Evolutionary conservation across 2,888 invertebrate species (phyloP).

Genomic region (Galerucella pusilla): DNA sequence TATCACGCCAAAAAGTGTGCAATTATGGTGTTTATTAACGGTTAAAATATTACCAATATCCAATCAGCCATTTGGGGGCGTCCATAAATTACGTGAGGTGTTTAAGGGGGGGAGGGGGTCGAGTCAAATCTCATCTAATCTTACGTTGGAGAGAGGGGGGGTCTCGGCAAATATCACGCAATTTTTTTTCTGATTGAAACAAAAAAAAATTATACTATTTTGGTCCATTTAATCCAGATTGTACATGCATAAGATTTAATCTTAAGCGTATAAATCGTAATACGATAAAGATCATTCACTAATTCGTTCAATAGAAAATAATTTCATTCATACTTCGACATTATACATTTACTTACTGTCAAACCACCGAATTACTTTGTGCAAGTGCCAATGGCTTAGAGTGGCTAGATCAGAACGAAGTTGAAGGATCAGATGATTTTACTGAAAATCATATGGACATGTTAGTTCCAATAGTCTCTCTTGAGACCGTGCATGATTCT

Average conservation of each 20-base stretch:
- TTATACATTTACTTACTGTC: not conserved
- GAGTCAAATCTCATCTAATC: conserved; percentile 1
- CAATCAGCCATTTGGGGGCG: too few species aligned
- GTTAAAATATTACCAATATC: too few species aligned
- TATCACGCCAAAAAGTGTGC: too few species aligned
- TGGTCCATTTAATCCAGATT: conserved; percentile 10
- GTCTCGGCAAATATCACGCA: conserved; percentile 10
- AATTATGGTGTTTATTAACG: too few species aligned
- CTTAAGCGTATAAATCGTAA: conserved; percentile 5
- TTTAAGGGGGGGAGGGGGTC: too few species aligned
- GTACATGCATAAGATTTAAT: conserved; percentile 9
- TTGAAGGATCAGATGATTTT: too few species aligned
- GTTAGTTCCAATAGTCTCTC: too few species aligned
- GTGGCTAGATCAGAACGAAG: too few species aligned
- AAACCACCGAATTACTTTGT: not conserved
- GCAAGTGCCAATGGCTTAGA: too few species aligned
- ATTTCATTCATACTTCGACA: conserved; percentile 8
- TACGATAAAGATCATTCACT: not conserved
- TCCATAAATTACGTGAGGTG: too few species aligned
- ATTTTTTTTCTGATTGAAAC: not conserved
- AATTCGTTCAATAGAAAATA: conserved; percentile 1
- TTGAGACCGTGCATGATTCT: too few species aligned
- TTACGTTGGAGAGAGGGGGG: conserved; percentile 4
- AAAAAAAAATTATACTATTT: conserved; percentile 3
- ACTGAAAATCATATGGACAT: too few species aligned